Base-by-base conservation (phyloP, 2,797 vertebrate genomes). In the Myoxocephalus aenaeus region DNA sequence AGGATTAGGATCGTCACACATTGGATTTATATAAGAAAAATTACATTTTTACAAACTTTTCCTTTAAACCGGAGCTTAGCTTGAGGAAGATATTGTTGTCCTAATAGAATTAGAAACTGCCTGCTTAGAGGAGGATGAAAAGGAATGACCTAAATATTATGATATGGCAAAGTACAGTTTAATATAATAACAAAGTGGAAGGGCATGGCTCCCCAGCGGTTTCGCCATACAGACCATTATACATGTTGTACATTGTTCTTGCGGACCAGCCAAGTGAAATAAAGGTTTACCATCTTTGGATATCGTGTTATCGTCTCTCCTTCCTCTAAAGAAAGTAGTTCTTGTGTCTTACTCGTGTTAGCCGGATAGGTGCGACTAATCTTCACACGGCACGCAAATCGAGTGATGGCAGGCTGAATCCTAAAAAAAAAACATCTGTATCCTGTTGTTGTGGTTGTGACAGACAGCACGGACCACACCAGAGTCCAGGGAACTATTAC, bases 1-100 rank as follows among this genome's bases (percentile, higher is more conserved):
- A 61, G 73, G 84, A 89, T 86, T 82, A 85, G 46, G 79, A 86
- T 86, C 63, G 27, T 80, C 73, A 84, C 74, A 77, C 82, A 40
- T 25, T 57, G 77, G 73, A 63, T 78, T 84, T 75, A 48, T 65
- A 40, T 75, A 82, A 86, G 70, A 68, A 62, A 78, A 73, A 75
- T 84, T 84, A 86, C 66, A 86, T 75, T 75, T 71, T 72, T 54
- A 57, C 58, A 67, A 89, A 88, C 66, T 82, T 85, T 73, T 70
- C 66, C 73, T 61, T 70, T 57, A 70, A 51, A 8, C 51, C 46
- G 25, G n/a, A 70, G 83, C 58, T 84, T 70, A 51, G 42, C 72
- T 86, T 70, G 53, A 75, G 54, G 62, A 34, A 56, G 67, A 76
- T 79, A 76, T 29, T 29, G 71, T 7, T 13, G 25, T 5, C 34